Evolutionary conservation across 2,888 invertebrate species (phyloP).

Genomic region (Amorpha juglandis): DNA sequence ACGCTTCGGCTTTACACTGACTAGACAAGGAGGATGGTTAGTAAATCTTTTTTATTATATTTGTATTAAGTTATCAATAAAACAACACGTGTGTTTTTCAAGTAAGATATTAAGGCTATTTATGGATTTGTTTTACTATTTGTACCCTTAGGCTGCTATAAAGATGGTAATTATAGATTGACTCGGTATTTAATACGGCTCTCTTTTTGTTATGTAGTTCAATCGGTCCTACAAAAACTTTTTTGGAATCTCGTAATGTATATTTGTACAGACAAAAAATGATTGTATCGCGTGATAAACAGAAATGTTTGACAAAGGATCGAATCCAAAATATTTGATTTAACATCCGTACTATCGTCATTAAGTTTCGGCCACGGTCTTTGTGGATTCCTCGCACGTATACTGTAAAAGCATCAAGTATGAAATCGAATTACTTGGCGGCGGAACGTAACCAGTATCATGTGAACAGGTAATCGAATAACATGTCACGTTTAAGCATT

Average conservation of each 20-base stretch:
- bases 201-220: conserved; percentile 6
- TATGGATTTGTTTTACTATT: neutral
- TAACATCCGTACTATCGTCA: conserved; percentile 56
- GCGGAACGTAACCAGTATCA: conserved; percentile 63
- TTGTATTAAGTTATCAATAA: too few relatives aligned
- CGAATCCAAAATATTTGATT: conserved; percentile 62
- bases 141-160: neutral
- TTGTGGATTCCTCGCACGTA: conserved; percentile 66
- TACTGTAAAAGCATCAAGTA: conserved; percentile 62
- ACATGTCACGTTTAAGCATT: conserved; percentile 59
- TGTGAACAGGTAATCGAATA: conserved; percentile 64
- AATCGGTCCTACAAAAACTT: neutral
- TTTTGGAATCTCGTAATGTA: neutral
- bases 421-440: conserved; percentile 63
- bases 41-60: conserved; percentile 61
- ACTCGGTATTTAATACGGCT: conserved; percentile 3
- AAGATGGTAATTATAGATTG: conserved; percentile 13
- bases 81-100: neutral
- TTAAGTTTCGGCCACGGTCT: conserved; percentile 68
- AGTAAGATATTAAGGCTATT: neutral
- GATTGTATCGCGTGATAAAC: conserved; percentile 53
- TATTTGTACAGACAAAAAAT: conserved; percentile 18
- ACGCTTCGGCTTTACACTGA: conserved; percentile 97
- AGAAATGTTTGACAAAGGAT: conserved; percentile 52
- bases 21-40: conserved; percentile 97